Percentiles rank a stretch among this genome's conserved stretches.
These are phyloP conservation scores for Napeogenes inachia DNA, from an alignment of 2,888 invertebrate species.

Conservation along the genomic window DNA sequence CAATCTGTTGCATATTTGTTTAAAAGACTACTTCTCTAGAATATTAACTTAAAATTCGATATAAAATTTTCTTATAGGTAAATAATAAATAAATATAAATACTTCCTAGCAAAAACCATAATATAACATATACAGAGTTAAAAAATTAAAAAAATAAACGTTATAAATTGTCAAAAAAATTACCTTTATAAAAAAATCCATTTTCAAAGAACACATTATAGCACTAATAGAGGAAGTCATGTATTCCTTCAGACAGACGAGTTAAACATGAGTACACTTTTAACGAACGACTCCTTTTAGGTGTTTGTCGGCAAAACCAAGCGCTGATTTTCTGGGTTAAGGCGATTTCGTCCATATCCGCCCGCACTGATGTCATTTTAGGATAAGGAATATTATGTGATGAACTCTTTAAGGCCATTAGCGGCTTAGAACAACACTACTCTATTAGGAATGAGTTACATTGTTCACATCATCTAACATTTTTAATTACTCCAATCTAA, in stretches of 20 bases:
- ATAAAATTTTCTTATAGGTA: no score
- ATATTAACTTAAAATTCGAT: no score
- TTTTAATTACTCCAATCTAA: constrained; percentile 11
- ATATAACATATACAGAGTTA: no score
- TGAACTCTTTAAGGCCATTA: constrained; percentile 32
- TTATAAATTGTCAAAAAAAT: constrained; percentile 6
- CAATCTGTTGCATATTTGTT: no score
- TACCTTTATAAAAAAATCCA: constrained; percentile 31
- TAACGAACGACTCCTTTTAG: constrained; percentile 58
- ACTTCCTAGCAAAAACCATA: no score
- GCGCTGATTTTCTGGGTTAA: constrained; percentile 60
- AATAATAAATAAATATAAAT: no score
- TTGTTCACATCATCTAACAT: constrained; percentile 9
- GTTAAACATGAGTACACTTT: constrained; percentile 46
- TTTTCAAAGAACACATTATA: constrained; percentile 13
- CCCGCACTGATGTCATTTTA: constrained; percentile 61
- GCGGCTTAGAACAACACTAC: constrained; percentile 27
- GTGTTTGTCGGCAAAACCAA: constrained; percentile 50
- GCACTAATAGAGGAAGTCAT: constrained; percentile 29
- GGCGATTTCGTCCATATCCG: constrained; percentile 69
- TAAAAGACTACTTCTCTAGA: no score
- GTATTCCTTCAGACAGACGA: constrained; percentile 35
- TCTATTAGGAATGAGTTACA: constrained; percentile 24
- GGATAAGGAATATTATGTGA: constrained; percentile 48
- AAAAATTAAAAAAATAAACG: no score